Evolutionary conservation across 2,888 invertebrate genomes (phyloP), one percentile per base, ranked within the genome.

Genomic region (Drosophila paranaensis): DNA sequence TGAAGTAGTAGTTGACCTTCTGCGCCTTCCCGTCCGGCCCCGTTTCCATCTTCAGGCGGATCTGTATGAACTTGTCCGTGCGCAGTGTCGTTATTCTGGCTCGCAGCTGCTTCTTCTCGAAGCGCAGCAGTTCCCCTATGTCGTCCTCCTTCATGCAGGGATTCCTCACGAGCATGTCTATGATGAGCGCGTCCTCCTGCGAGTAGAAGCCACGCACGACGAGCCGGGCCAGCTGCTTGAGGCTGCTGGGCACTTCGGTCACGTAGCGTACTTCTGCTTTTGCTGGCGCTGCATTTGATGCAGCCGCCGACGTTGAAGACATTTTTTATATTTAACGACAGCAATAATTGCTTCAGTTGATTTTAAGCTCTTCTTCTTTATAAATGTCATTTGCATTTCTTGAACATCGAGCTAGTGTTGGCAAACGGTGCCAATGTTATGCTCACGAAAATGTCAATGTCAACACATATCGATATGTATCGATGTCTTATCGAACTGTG

Each of bases 1-100:
- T 98, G 91, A 98, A 99, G 93, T 98, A 99, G 93, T 98, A 99
- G 93, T 98, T 98, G 25, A 98, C 98, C 94, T 98, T 97, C 90
- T 97, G 98, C 39, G 98, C 97, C 94, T 98, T 98, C 6, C 98
- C 98, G 93, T 99, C 98, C 0, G 95, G 94, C 42, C 95, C 98
- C 61, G 98, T 98, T 94, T 98, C 98, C 97, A 98, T 98, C 94
- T 97, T 96, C 85, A 98, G 94, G 83, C 97, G 95, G 39, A 97
- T 96, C 95, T 97, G 97, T 76, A 98, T 96, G 90, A 99, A 98
- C 93, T 98, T 98, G 91, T 99, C 99, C 91, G 95, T 97, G 92
- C 97, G 96, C 70, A 99, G 93, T 0, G 96, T 96, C 0, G 97
- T 94, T 92, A 99, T 97, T 82, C 97, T 94, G 2, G 97, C 96